Evolutionary conservation across 2,888 invertebrate species (phyloP).

Genomic region (Ephialtes manifestator): DNA sequence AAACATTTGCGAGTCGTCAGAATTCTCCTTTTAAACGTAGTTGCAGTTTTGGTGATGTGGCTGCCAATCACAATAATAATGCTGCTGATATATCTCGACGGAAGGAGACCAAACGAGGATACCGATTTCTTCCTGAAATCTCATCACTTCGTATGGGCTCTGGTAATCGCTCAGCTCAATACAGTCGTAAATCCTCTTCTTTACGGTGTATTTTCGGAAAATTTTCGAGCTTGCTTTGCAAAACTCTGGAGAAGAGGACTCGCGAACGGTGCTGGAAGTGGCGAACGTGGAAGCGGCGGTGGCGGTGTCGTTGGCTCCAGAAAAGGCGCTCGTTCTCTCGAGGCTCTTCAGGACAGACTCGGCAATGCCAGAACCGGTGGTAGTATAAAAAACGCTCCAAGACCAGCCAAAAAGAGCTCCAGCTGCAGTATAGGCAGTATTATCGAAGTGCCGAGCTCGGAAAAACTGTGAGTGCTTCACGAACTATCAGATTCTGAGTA

Average conservation of each 20-base stretch:
- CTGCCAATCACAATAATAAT: conserved; percentile 87
- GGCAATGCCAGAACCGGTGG: conserved; percentile 74
- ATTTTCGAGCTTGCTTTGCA: conserved; percentile 86
- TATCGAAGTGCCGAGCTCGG: conserved; percentile 81
- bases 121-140: conserved; percentile 87
- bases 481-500: neutral
- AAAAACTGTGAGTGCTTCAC: conserved; percentile 75
- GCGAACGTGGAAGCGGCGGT: conserved; percentile 74
- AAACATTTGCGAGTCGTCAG: conserved; percentile 87
- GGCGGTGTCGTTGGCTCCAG: conserved; percentile 68
- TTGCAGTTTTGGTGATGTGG: conserved; percentile 88
- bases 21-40: conserved; percentile 87
- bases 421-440: conserved; percentile 83
- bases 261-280: conserved; percentile 70
- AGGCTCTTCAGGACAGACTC: conserved; percentile 79
- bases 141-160: conserved; percentile 87
- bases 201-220: conserved; percentile 88
- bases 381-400: conserved; percentile 73
- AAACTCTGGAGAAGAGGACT: conserved; percentile 83
- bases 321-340: conserved; percentile 75
- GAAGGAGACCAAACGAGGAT: conserved; percentile 86
- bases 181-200: conserved; percentile 88
- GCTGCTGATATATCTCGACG: conserved; percentile 87
- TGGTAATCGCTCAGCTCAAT: conserved; percentile 87
- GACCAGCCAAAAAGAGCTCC: conserved; percentile 79